Conservation (phyloP, 1,140 invertebrate species). For the Leptinotarsa undecemlineata region DNA sequence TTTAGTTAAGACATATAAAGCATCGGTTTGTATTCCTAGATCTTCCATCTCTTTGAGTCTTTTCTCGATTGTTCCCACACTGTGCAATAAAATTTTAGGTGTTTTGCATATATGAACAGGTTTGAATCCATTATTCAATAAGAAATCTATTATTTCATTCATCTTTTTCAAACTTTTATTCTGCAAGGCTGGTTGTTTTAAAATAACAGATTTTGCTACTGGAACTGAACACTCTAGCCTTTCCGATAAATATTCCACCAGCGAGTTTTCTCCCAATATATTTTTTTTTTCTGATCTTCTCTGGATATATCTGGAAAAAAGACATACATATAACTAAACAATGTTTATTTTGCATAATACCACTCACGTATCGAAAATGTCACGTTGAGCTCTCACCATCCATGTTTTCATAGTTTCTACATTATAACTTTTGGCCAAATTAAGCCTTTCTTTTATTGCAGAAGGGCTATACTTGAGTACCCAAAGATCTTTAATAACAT, state of each 20-base stretch:
- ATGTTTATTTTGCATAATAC: constrained; percentile 18
- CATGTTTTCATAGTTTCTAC: constrained; percentile 60
- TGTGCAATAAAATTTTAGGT: constrained; percentile 60
- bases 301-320: constrained; percentile 53
- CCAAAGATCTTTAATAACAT: constrained; percentile 60
- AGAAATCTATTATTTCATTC: constrained; percentile 59
- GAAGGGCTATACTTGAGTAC: constrained; percentile 56
- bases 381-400: constrained; percentile 59
- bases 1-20: constrained; percentile 58
- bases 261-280: constrained; percentile 55
- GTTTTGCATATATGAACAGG: constrained; percentile 56
- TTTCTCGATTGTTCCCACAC: constrained; percentile 57
- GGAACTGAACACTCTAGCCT: constrained; percentile 54
- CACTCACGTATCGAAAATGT: constrained; percentile 55
- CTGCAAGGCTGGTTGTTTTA: constrained; percentile 56
- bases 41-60: constrained; percentile 56
- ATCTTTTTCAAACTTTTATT: constrained; percentile 58
- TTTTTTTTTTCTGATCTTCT: constrained; percentile 54
- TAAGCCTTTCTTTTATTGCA: constrained; percentile 53
- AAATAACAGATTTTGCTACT: constrained; percentile 53
- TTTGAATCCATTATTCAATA: constrained; percentile 56
- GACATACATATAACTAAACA: background rate
- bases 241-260: constrained; percentile 58
- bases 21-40: constrained; percentile 54
- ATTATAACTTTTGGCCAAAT: constrained; percentile 53